A percentile compares a stretch with the other conserved stretches of the same genome.
These are phyloP conservation scores for Lymantria monacha DNA, from an alignment of 2,888 invertebrate genomes.

Conservation along the genomic window DNA sequence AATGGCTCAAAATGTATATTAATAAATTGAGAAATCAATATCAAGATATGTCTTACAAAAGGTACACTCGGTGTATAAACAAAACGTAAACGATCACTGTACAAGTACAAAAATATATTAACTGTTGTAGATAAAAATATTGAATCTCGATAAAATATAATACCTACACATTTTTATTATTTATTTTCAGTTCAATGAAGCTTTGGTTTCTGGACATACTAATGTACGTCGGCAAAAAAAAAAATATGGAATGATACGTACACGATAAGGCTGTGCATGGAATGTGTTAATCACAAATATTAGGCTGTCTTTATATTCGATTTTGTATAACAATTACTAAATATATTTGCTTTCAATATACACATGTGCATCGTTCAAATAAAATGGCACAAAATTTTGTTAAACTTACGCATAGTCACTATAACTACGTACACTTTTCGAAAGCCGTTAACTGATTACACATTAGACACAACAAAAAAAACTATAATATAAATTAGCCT, in stretches of 20 bases:
- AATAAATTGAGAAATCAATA: slow-evolving; percentile 26
- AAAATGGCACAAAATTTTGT: slow-evolving; percentile 76
- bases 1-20: slow-evolving; percentile 8
- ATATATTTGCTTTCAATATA: slow-evolving; percentile 33
- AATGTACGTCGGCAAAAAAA: background rate
- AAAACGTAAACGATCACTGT: slow-evolving; percentile 58
- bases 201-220: slow-evolving; percentile 24
- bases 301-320: slow-evolving; percentile 20
- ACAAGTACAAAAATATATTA: slow-evolving; percentile 73
- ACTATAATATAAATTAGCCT: slow-evolving; percentile 4
- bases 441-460: slow-evolving; percentile 11
- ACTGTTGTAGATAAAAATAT: slow-evolving; percentile 61
- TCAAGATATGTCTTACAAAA: slow-evolving; percentile 48
- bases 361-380: slow-evolving; percentile 54
- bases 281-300: slow-evolving; percentile 67
- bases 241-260: background rate
- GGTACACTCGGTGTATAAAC: slow-evolving; percentile 49
- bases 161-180: slow-evolving; percentile 33
- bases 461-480: slow-evolving; percentile 13
- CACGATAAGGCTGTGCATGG: slow-evolving; percentile 32
- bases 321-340: slow-evolving; percentile 3
- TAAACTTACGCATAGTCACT: slow-evolving; percentile 42
- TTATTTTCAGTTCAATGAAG: slow-evolving; percentile 22
- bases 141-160: slow-evolving; percentile 49
- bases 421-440: slow-evolving; percentile 25